Base-by-base conservation (phyloP, 2,113 vertebrate genomes). In the Macroglossus sobrinus region DNA sequence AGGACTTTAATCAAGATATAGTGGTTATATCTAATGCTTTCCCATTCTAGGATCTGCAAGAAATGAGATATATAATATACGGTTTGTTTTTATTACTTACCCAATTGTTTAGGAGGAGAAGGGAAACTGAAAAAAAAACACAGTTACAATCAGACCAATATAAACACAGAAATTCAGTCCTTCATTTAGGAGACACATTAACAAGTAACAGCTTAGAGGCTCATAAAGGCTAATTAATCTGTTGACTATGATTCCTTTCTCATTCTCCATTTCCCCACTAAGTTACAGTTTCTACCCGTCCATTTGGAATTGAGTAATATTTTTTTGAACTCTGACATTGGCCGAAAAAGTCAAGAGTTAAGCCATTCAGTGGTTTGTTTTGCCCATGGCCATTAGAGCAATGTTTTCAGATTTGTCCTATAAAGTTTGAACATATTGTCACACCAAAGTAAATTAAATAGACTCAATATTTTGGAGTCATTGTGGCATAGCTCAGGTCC, bases 31-130 rank as follows among this genome's bases (percentile, higher is more conserved):
- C 24, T 80, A 80, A 28, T 18, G 7, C 19, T 75, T 78, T 91
- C 28, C 30, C 15, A 81, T n/a, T 86, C 40, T 12, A 13, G 11
- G n/a, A 94, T n/a, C 5, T 91, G 5, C 0, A 91, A 94, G n/a
- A 95, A 94, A 57, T 35, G 30, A 66, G 15, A 75, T 61, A 24
- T 43, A 94, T 95, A 47, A 69, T 66, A 55, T 10, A 78, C 24
- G n/a, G 22, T 92, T 84, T 33, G 43, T 72, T 92, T 81, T 91
- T 87, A 79, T 88, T 97, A 97, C 98, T 98, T 98, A 99, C 98
- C 98, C 95, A 97, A 91, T 92, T 91, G 95, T 76, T 95, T 97
- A 95, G 96, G 43, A 94, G 97, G 97, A 97, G 97, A 2, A 92
- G 96, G 75, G 1, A 43, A 96, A 68, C 98, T 98, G 84, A 7